Conservation (phyloP, 2,888 invertebrate genomes). For the Apamea anceps region DNA sequence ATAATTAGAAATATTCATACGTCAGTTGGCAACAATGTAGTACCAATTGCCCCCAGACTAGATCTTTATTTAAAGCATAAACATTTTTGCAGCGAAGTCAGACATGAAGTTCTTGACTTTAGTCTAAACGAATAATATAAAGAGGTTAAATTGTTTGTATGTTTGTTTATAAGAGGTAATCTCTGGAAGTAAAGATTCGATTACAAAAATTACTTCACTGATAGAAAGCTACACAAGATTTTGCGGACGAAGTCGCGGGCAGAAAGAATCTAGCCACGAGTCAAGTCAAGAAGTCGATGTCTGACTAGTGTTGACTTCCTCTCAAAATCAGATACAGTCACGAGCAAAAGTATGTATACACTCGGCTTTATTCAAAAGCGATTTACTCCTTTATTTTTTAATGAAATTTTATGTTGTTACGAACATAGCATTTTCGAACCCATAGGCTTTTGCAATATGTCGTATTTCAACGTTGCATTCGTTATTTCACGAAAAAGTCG, state of each 20-base stretch:
- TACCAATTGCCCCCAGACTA: constrained; percentile 12
- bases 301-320: constrained; percentile 14
- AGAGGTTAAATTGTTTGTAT: neutral
- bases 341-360: too few species aligned
- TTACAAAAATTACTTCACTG: neutral
- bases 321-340: constrained; percentile 5
- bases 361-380: too few species aligned
- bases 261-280: neutral
- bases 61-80: neutral
- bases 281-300: neutral
- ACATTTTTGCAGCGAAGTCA: neutral
- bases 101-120: neutral
- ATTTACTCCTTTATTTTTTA: too few species aligned
- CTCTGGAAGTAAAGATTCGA: too few species aligned
- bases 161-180: neutral
- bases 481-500: too few species aligned
- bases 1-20: neutral
- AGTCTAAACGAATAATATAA: neutral
- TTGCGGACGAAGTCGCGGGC: neutral
- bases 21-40: neutral
- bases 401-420: too few species aligned
- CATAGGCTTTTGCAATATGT: too few species aligned
- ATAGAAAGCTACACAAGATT: too few species aligned
- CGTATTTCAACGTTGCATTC: too few species aligned
- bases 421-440: too few species aligned